Evolutionary conservation across 2,797 vertebrate genomes (phyloP), one percentile per base, ranked within the genome.

Genomic region (Fratercula arctica): DNA sequence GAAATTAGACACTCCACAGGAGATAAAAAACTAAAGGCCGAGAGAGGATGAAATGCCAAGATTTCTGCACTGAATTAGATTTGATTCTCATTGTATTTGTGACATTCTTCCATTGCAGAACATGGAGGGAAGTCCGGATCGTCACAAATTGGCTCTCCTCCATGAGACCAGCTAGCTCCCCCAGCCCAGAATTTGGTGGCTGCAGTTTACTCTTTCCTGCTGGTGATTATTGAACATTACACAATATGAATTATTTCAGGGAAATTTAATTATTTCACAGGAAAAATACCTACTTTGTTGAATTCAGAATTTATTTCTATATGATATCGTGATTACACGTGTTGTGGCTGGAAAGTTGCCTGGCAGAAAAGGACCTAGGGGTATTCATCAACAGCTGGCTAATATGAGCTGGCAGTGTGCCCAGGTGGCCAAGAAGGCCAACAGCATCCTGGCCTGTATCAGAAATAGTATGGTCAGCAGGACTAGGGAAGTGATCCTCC

Each of bases 111-210:
- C 26, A 29, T 17, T 46, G 21, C 13, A 70, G 59, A 81, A 43
- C 19, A 21, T 0, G 1, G 21, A 51, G 9, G 11, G 39, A 68
- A 56, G 6, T 54, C 59, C 87, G 20, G 19, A 18, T 33, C 0
- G 0, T 35, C 6, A 3, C 21, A 43, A 6, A 53, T 18, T 39
- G 13, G 1, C 7, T 81, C 25, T 50, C 26, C 17, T 59, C 35
- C 29, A 1, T 54, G 37, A 92, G 18, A 57, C 16, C 18, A 5
- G 11, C 9, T 50, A 50, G 72, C 5, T 50, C 9, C 23, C 17
- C 17, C 11, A 87, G 63, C 60, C 13, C 33, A 69, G 37, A 61
- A 61, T 8, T 31, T 33, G 6, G 20, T 60, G 19, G 37, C 53
- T 57, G 35, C 31, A 45, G 37, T 77, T 91, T 61, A 63, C 5